These are phyloP conservation scores for Drosophila sp. DNA, from an alignment of 1,140 invertebrate genomes.

Conservation along the genomic window DNA sequence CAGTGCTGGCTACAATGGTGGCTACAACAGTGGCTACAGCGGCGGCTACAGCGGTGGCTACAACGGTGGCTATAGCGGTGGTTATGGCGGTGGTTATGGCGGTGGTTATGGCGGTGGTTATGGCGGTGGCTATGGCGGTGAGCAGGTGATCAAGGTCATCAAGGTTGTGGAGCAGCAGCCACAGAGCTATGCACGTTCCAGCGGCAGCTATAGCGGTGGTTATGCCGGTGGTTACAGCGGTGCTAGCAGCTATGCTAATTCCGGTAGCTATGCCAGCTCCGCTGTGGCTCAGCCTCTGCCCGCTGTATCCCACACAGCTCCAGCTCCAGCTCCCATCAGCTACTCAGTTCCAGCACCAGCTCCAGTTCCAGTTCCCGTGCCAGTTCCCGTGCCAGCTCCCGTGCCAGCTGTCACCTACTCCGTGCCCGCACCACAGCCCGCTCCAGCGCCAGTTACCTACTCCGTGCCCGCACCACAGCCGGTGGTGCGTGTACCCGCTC, in stretches of 20 bases:
- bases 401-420: conserved; percentile 35
- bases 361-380: conserved; percentile 29
- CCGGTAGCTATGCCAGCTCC: conserved; percentile 29
- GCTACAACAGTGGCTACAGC: conserved; percentile 30
- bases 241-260: conserved; percentile 47
- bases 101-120: conserved; percentile 30
- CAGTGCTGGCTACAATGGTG: conserved; percentile 17
- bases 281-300: conserved; percentile 27
- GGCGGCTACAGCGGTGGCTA: conserved; percentile 39
- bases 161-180: conserved; percentile 68
- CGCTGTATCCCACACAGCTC: conserved; percentile 28
- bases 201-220: conserved; percentile 35
- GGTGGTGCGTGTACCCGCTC: conserved; percentile 18
- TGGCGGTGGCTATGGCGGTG: conserved; percentile 8
- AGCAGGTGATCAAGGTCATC: conserved; percentile 68
- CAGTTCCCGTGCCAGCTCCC: conserved; percentile 35
- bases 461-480: conserved; percentile 25
- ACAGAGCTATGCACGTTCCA: conserved; percentile 43
- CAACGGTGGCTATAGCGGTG: conserved; percentile 48
- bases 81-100: conserved; percentile 49
- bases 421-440: conserved; percentile 51
- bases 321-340: conserved; percentile 32
- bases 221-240: conserved; percentile 37
- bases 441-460: conserved; percentile 32
- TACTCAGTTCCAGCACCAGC: conserved; percentile 49